These are phyloP conservation scores for Drosophila virilis DNA, from an alignment of 1,140 invertebrate genomes.

Conservation along the genomic window DNA sequence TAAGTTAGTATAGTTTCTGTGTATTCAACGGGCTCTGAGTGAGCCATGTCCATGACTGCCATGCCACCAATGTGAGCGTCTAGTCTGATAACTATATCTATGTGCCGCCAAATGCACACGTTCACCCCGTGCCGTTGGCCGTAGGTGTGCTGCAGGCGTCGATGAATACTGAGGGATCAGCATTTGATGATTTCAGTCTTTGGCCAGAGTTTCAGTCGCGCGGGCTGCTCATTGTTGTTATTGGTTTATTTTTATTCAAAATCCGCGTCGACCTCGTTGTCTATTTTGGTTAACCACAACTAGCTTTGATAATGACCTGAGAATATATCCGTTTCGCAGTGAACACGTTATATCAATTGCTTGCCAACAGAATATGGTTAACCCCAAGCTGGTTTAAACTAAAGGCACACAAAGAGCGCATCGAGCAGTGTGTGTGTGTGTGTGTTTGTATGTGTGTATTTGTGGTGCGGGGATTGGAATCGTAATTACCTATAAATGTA, in stretches of 20 bases:
- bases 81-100: slow-evolving; percentile 40
- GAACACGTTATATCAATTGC: background rate
- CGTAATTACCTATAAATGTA: slow-evolving; percentile 70
- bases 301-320: too few relatives aligned
- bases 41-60: slow-evolving; percentile 7
- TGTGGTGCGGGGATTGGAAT: slow-evolving; percentile 32
- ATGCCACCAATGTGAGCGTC: slow-evolving; percentile 18
- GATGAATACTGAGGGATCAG: slow-evolving; percentile 14
- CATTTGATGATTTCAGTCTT: slow-evolving; percentile 53
- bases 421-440: slow-evolving; percentile 3
- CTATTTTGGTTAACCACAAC: too few relatives aligned
- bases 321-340: too few relatives aligned
- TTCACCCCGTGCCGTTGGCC: background rate
- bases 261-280: background rate
- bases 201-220: slow-evolving; percentile 47
- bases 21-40: slow-evolving; percentile 5
- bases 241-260: background rate
- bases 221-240: slow-evolving; percentile 25
- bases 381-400: slow-evolving; percentile 18
- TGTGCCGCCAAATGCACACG: slow-evolving; percentile 13
- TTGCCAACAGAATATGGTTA: slow-evolving; percentile 7
- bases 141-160: slow-evolving; percentile 25
- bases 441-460: slow-evolving; percentile 17
- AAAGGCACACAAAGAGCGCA: background rate
- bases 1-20: slow-evolving; percentile 33